Evolutionary conservation across 2,113 vertebrate genomes (phyloP).

Genomic region (Lampris incognitus): DNA sequence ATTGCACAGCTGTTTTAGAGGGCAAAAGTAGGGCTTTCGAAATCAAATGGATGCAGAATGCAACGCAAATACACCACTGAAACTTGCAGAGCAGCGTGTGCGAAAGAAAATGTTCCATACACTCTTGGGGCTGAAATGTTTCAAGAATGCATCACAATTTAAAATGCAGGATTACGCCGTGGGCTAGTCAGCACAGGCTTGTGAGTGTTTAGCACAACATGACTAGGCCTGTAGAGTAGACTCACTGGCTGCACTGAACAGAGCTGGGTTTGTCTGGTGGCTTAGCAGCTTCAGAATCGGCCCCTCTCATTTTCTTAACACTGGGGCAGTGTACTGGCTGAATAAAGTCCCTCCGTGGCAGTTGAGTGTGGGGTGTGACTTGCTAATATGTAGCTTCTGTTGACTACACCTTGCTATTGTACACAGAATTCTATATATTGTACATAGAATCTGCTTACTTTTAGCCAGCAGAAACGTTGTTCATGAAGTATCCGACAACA

Average conservation of each 20-base stretch:
- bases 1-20: conserved; percentile 26
- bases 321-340: conserved; percentile 46
- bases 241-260: conserved; percentile 49
- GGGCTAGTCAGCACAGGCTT: conserved; percentile 49
- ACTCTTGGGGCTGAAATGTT: neutral
- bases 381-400: neutral
- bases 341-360: conserved; percentile 37
- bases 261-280: conserved; percentile 58
- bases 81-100: conserved; percentile 8
- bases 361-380: conserved; percentile 4
- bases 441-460: neutral
- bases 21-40: neutral
- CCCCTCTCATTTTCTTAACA: conserved; percentile 40
- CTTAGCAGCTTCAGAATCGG: neutral
- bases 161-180: conserved; percentile 18
- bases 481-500: too few relatives aligned
- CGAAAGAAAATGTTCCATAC: neutral
- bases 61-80: conserved; percentile 34
- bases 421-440: neutral
- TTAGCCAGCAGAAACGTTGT: too few relatives aligned
- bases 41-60: neutral
- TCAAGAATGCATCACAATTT: neutral
- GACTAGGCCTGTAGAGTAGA: conserved; percentile 63
- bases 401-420: neutral
- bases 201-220: conserved; percentile 50